Evolutionary conservation across 2,797 vertebrate genomes (phyloP).

Genomic region (Acrossocheilus wenchowensis): DNA sequence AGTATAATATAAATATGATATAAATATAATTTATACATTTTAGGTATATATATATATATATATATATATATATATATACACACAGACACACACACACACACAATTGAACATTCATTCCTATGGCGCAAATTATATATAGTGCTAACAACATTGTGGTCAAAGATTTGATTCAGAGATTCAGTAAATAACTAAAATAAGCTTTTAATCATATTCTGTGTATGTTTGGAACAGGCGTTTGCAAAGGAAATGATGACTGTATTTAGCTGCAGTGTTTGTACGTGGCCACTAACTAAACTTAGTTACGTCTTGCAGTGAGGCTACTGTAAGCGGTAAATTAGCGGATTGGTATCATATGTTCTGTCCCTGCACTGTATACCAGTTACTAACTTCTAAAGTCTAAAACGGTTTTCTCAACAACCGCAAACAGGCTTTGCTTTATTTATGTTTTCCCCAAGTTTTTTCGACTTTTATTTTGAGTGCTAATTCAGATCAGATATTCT

Average conservation of each 20-base stretch:
- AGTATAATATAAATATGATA: too few species aligned
- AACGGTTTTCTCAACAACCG: neutral
- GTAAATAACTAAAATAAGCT: neutral
- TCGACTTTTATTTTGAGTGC: constrained; percentile 24
- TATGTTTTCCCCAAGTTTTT: constrained; percentile 28
- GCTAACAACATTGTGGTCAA: neutral
- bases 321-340: neutral
- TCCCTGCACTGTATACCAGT: neutral
- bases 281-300: neutral
- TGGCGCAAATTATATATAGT: neutral
- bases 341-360: neutral
- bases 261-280: neutral
- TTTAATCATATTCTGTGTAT: neutral
- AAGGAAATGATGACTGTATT: neutral
- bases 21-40: too few species aligned
- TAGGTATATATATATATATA: neutral
- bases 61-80: neutral
- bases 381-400: constrained; percentile 6
- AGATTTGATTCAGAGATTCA: neutral
- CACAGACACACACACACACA: neutral
- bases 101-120: neutral
- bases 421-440: constrained; percentile 26
- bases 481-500: constrained; percentile 47
- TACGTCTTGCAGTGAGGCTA: neutral
- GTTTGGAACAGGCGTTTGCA: neutral